phyloP scores from a whole-genome alignment of 2,113 vertebrate genomes.

The Dolichallabes microphthalmus region DNA sequence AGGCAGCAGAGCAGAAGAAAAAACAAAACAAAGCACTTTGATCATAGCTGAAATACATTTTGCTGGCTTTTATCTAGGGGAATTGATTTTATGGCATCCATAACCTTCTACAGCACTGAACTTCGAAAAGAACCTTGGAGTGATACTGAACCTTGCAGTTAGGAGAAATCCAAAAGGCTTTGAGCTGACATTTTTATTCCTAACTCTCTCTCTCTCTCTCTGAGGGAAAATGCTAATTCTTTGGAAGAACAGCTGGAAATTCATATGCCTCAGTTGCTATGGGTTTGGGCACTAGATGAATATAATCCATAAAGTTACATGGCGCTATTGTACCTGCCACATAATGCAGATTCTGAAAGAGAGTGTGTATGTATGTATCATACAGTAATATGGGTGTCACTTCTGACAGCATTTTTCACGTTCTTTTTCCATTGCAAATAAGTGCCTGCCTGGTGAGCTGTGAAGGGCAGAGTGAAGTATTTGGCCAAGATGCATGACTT shows the following conservation, averaged over 20 bases:
- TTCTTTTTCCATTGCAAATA: slow-evolving; percentile 64
- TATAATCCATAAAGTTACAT: slow-evolving; percentile 54
- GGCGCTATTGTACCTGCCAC: slow-evolving; percentile 46
- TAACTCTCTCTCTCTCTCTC: slow-evolving; percentile 28
- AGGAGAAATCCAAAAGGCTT: slow-evolving; percentile 56
- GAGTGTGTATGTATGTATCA: slow-evolving; percentile 41
- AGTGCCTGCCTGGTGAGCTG: slow-evolving; percentile 67
- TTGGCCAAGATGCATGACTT: slow-evolving; percentile 74
- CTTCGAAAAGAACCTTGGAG: slow-evolving; percentile 60
- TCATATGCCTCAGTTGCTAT: slow-evolving; percentile 65
- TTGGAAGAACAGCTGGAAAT: slow-evolving; percentile 64
- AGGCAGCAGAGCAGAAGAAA: slow-evolving; percentile 5
- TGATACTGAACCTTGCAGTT: slow-evolving; percentile 54
- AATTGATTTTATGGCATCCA: slow-evolving; percentile 66
- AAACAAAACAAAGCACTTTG: slow-evolving; percentile 59
- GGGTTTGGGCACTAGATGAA: slow-evolving; percentile 55
- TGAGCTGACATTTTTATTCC: slow-evolving; percentile 58
- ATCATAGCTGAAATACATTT: slow-evolving; percentile 62
- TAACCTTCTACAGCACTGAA: slow-evolving; percentile 65
- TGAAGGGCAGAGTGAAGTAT: slow-evolving; percentile 75
- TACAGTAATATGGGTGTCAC: slow-evolving; percentile 62
- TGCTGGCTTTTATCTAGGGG: slow-evolving; percentile 57
- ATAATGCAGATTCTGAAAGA: slow-evolving; percentile 50
- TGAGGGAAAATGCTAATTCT: slow-evolving; percentile 68
- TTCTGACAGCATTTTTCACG: slow-evolving; percentile 46